Conservation (phyloP, 1,140 invertebrate species). For the Melanaphis sacchari region DNA sequence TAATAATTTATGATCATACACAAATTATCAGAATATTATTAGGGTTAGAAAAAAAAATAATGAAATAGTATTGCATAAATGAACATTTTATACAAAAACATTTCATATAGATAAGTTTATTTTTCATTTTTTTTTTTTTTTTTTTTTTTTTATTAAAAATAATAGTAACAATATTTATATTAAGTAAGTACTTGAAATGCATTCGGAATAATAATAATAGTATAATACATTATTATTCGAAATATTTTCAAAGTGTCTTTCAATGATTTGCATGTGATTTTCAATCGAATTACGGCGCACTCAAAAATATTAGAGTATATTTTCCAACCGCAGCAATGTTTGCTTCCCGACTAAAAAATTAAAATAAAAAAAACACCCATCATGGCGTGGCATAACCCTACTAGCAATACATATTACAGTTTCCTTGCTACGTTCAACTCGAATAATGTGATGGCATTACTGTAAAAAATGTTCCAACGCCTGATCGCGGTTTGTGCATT, state of each 20-base stretch:
- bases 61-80: neutral
- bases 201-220: neutral
- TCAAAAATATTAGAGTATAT: neutral
- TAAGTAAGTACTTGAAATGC: neutral
- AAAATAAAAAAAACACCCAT: neutral
- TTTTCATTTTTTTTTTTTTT: neutral
- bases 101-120: neutral
- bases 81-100: too few species aligned
- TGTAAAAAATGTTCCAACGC: neutral
- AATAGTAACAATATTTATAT: neutral
- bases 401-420: neutral
- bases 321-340: neutral
- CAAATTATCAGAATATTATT: neutral
- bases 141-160: neutral
- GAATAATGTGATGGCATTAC: neutral
- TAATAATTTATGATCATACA: neutral
- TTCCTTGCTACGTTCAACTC: neutral
- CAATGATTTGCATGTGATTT: neutral
- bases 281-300: neutral
- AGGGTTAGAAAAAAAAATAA: neutral
- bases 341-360: neutral
- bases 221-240: neutral
- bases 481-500: neutral
- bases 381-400: neutral
- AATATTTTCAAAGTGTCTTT: neutral